Evolutionary conservation across 1,140 invertebrate species (phyloP).

Genomic region (Drosophila tsacasi): DNA sequence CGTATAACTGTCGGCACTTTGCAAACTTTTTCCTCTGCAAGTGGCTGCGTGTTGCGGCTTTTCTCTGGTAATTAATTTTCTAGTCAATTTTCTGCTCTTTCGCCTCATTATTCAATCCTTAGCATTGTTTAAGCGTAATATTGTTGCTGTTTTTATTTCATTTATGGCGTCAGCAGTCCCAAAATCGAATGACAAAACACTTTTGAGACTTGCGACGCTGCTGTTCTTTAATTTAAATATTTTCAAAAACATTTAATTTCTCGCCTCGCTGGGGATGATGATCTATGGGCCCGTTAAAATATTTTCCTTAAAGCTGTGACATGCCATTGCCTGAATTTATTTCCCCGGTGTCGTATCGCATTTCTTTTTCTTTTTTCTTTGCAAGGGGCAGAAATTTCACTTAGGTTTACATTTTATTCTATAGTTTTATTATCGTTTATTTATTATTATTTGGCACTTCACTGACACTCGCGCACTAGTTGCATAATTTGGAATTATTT

Average conservation of each 20-base stretch:
- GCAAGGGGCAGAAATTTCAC: constrained; percentile 48
- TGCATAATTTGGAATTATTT: constrained; percentile 41
- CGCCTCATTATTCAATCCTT: constrained; percentile 34
- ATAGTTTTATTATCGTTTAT: background rate
- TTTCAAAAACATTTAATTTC: constrained; percentile 41
- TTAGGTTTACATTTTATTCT: constrained; percentile 12
- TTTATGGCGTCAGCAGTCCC: constrained; percentile 64
- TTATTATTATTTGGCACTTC: constrained; percentile 17
- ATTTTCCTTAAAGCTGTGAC: constrained; percentile 52
- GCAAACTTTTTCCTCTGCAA: constrained; percentile 21
- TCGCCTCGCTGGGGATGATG: constrained; percentile 29
- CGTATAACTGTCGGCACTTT: constrained; percentile 34
- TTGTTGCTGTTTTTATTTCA: background rate
- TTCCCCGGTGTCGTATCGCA: constrained; percentile 24
- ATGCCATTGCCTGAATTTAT: constrained; percentile 67
- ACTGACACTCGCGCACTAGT: constrained; percentile 40
- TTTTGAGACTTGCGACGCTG: constrained; percentile 24
- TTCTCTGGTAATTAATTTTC: constrained; percentile 49
- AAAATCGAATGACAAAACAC: constrained; percentile 52
- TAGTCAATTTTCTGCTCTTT: constrained; percentile 36
- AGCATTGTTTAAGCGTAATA: constrained; percentile 32
- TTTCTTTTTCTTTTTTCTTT: constrained; percentile 29
- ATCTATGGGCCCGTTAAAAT: constrained; percentile 61
- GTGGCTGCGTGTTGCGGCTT: constrained; percentile 24
- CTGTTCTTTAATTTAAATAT: constrained; percentile 14